A percentile compares a stretch with the other conserved stretches of the same genome.
Evolutionary conservation across 1,140 invertebrate species (phyloP).

Genomic region (Drosophila sechellia): DNA sequence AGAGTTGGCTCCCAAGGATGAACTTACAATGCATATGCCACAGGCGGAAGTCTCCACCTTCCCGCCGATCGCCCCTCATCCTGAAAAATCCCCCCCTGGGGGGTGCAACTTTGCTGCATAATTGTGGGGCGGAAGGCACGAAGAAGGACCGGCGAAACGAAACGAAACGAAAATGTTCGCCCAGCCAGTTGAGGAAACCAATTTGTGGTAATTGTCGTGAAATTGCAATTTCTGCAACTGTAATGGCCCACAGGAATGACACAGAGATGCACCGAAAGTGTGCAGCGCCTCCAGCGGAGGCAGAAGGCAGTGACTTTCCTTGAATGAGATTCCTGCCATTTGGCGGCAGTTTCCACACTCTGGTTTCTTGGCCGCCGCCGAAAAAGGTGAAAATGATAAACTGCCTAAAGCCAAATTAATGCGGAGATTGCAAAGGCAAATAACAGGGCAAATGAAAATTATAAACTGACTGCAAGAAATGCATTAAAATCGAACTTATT

Average conservation of each 20-base stretch:
- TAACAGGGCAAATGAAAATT: conserved; percentile 24
- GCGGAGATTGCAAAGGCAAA: conserved; percentile 44
- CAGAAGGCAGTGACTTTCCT: conserved; percentile 31
- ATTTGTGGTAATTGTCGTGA: conserved; percentile 82
- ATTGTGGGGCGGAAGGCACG: conserved; percentile 56
- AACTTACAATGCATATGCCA: conserved; percentile 63
- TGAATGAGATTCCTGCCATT: conserved; percentile 40
- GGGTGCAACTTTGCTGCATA: conserved; percentile 62
- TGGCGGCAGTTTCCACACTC: conserved; percentile 14
- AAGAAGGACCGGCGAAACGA: conserved; percentile 10
- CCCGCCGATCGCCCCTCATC: background rate
- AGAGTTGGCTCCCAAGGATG: conserved; percentile 53
- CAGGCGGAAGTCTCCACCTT: conserved; percentile 24
- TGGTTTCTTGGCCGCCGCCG: conserved; percentile 9
- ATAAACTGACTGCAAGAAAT: conserved; percentile 5
- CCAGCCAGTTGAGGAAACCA: conserved; percentile 78
- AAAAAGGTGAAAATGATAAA: conserved; percentile 59
- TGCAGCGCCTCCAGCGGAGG: background rate
- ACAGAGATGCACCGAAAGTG: conserved; percentile 29
- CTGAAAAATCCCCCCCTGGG: conserved; percentile 59
- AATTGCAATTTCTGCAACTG: conserved; percentile 82
- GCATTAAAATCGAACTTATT: background rate
- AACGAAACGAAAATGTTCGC: conserved; percentile 59
- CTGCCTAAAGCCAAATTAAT: conserved; percentile 51
- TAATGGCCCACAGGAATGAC: conserved; percentile 60